A percentile compares a stretch with the other conserved stretches of the same genome.
Evolutionary conservation across 2,113 vertebrate species (phyloP).

Genomic region (Hippopotamus amphibius): DNA sequence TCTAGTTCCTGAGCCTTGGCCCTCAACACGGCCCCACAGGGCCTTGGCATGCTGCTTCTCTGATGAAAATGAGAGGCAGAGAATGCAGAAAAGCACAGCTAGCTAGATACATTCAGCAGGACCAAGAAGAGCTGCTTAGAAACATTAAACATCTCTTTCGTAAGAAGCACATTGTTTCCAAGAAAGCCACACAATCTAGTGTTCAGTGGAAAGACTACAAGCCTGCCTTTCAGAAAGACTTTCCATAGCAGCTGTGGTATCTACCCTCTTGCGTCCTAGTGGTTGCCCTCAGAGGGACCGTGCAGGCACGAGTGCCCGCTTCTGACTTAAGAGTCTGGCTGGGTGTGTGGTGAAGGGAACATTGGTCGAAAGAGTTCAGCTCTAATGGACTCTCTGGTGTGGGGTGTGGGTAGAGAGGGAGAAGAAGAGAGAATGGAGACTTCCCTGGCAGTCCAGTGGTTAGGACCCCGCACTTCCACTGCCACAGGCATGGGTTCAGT

Average conservation of each 20-base stretch:
- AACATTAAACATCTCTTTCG: neutral
- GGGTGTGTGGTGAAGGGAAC: rapidly evolving
- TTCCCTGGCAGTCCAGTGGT: too few relatives aligned
- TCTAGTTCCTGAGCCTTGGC: neutral
- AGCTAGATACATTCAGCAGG: neutral
- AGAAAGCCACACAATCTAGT: neutral
- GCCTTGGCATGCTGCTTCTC: rapidly evolving
- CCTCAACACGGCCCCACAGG: rapidly evolving
- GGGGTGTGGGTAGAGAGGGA: neutral
- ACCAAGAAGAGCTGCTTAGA: neutral
- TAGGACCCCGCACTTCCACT: too few relatives aligned
- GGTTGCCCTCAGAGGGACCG: rapidly evolving
- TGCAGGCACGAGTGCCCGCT: neutral
- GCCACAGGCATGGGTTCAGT: too few relatives aligned
- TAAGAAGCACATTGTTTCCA: neutral
- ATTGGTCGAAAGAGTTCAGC: rapidly evolving
- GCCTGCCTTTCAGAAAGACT: neutral
- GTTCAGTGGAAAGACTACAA: neutral
- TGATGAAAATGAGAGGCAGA: neutral
- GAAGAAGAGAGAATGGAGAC: neutral
- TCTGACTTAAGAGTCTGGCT: too few relatives aligned
- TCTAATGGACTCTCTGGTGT: neutral
- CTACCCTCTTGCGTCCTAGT: neutral
- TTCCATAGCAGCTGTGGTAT: neutral
- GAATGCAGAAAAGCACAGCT: neutral